Base-by-base conservation (phyloP, 2,888 invertebrate genomes). In the Eucera pruinosa region DNA sequence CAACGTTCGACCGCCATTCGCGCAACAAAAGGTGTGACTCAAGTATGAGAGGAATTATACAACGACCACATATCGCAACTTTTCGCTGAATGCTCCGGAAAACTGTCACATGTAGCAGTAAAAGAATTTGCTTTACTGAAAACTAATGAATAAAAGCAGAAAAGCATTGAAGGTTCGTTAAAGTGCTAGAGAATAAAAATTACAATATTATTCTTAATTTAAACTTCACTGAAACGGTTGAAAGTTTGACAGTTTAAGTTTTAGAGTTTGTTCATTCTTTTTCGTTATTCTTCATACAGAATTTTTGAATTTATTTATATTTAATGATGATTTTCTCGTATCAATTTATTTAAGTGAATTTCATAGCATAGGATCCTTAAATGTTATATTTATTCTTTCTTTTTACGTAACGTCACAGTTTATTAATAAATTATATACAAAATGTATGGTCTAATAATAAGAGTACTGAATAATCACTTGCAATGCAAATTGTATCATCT, bases 1-100 rank as follows among this genome's bases (percentile, higher is more conserved):
- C 36, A 62, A 81, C 87, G 86, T 87, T 78, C 72, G 75, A 79
- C 85, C 80, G 78, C 78, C 80, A 86, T 84, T 78, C 79, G 71
- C 57, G 68, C 67, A 70, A 61, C 74, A 47, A 48, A 65, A 64
- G 65, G 74, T 58, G 52, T 30, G 61, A 58, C 55, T 25, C 50
- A 54, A 47, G 69, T 47, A 48, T 43, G 71, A 18, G 7, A 60
- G 58, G 57, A 68, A 62, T 69, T 57, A 20, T 27, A 62, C 55
- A 55, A 47, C 36, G 55, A 39, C 36, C 9, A 18, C 11, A 7
- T 25, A 36, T 11, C 11, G 11, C 11, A 36, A 36, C 9, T 9
- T 36, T 36, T 11, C 2, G 36, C 36, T n/a, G n/a, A n/a, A n/a
- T n/a, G n/a, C n/a, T n/a, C n/a, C n/a, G n/a, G n/a, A n/a, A n/a